Evolutionary conservation across 2,113 vertebrate species (phyloP), one percentile per base, ranked within the genome.

Genomic region (Bombycilla garrulus): DNA sequence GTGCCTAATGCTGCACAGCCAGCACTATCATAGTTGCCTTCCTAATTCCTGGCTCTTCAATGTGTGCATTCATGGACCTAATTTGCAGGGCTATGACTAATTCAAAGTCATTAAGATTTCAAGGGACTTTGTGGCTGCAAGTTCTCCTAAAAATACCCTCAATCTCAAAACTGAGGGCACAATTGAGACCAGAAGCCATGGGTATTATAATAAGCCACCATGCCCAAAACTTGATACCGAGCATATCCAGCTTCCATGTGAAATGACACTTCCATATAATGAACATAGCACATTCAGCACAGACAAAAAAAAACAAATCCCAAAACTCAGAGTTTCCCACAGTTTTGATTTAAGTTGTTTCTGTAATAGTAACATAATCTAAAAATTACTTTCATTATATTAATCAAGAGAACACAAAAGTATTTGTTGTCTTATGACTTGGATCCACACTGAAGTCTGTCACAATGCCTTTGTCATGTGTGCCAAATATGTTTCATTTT

Each of bases 61-160:
- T 8, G 7, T 12, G 28, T 14, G 12, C 0, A 0, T 17, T 40
- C 64, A 8, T 7, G 10, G 47, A 78, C 23, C 33, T 64, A 2
- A 51, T 73, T 73, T 86, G 61, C 24, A 51, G 22, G 24, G 26
- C 56, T 42, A 40, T 51, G 33, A 82, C 47, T 67, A 90, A 86
- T n/a, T 70, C 64, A n/a, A 74, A 76, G 47, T 38, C 51, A 69
- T 0, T 53, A 50, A 60, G 47, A 73, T 74, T 70, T 91, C 64
- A 74, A 81, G 16, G 64, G 58, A 78, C 35, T 64, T 36, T 38
- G n/a, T 66, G 51, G 54, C 56, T 53, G 56, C 33, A 80, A 11
- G 31, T 31, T 64, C 50, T 66, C 35, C 69, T 74, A 86, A 92
- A 89, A 94, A 76, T 10, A 44, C 26, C 38, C 7, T 79, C 29